Base-by-base conservation (phyloP, 2,797 vertebrate species). In the Crypturellus tataupa region DNA sequence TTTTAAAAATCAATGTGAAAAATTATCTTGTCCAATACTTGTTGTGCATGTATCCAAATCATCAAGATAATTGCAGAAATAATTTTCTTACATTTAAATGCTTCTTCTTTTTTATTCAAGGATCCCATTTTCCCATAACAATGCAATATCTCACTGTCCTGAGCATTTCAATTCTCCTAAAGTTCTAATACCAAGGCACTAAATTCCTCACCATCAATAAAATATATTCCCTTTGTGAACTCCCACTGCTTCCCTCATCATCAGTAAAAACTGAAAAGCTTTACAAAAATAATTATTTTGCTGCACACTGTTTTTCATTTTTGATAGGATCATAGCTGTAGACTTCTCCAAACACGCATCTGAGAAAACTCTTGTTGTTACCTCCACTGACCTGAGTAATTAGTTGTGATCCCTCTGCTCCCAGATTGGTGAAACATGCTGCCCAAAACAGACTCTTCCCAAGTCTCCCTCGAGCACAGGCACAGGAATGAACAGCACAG, bases 241-340 rank as follows among this genome's bases (percentile, higher is more conserved):
- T 95, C 96, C 96, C 0, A 25, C 96, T 97, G 96, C 58, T 96
- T 65, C 91, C 87, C 72, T 95, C 81, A 87, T 95, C 91, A 81
- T 65, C 0, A 1, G 95, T 91, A 95, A 95, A 95, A 96, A 83
- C 93, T 51, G 67, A 93, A 95, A 93, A 86, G 94, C 79, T 87
- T 96, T 92, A 88, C 68, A 60, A 97, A 94, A 96, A 95, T 90
- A 96, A 96, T 97, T 97, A 96, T 97, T 97, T 97, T 95, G 85
- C 95, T 94, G 92, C 93, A 90, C 85, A 92, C 78, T 91, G 94
- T 29, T 96, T 90, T 94, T 96, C 87, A 90, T 95, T 96, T 96
- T 94, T 96, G 93, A 95, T 94, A 93, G 92, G 93, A 91, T 95
- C 93, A 89, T 94, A 95, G 94, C 93, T 2, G 8, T 84, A 86